These are phyloP conservation scores for Rhimphoctona megacephalus DNA, from an alignment of 2,888 invertebrate species.

Conservation along the genomic window DNA sequence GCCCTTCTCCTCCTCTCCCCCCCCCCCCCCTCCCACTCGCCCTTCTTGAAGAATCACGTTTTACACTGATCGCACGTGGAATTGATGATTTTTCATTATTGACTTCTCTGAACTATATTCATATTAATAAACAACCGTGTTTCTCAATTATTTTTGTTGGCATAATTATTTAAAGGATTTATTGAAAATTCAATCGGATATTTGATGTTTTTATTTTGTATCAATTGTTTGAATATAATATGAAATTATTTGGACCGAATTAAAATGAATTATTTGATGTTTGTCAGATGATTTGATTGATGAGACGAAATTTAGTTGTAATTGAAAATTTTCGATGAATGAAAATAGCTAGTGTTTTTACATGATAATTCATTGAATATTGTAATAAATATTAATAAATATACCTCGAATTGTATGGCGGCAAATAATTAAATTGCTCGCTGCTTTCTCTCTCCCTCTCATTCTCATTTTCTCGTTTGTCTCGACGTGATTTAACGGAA, in stretches of 20 bases:
- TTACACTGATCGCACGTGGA: conserved; percentile 53
- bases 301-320: neutral
- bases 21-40: too few relatives aligned
- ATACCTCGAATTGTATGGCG: neutral
- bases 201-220: too few relatives aligned
- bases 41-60: conserved; percentile 7
- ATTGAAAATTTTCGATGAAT: neutral
- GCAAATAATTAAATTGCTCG: neutral
- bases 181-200: neutral
- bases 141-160: neutral
- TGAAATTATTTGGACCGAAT: too few relatives aligned
- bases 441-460: neutral
- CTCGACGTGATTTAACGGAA: conserved; percentile 36
- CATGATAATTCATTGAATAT: neutral
- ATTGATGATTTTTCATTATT: conserved; percentile 30
- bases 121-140: neutral
- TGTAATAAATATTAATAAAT: neutral
- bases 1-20: neutral
- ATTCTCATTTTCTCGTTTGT: conserved; percentile 9
- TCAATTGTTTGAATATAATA: too few relatives aligned
- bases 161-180: neutral
- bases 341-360: neutral
- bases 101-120: conserved; percentile 2
- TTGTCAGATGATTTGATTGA: neutral
- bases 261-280: neutral